A percentile compares a stretch with the other conserved stretches of the same genome.
These are phyloP conservation scores for Tolmerus cingulatus DNA, from an alignment of 2,888 invertebrate genomes.

Conservation along the genomic window DNA sequence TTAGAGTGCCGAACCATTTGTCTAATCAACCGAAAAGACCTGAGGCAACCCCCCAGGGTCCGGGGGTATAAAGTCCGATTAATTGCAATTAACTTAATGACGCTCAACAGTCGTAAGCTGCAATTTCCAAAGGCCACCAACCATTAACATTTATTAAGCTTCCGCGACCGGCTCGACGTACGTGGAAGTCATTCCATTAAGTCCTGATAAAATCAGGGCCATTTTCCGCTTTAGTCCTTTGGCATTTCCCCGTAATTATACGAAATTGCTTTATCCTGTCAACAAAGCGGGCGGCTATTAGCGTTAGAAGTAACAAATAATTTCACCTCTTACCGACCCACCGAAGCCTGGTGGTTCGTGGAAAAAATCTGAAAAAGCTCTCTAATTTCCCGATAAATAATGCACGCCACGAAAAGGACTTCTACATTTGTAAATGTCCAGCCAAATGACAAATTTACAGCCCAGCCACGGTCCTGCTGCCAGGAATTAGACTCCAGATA, in stretches of 20 bases:
- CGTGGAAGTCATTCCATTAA: neutral
- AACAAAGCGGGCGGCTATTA: neutral
- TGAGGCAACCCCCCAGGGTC: neutral
- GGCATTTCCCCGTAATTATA: neutral
- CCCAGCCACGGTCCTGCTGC: neutral
- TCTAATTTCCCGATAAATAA: neutral
- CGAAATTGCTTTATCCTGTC: neutral
- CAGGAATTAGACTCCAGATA: neutral
- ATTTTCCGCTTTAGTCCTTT: neutral
- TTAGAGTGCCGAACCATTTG: neutral
- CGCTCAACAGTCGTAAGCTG: neutral
- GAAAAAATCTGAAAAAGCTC: neutral
- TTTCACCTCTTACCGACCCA: neutral
- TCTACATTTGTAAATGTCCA: neutral
- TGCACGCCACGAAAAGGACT: neutral
- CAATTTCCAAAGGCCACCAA: neutral
- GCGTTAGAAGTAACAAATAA: neutral
- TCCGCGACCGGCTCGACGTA: neutral
- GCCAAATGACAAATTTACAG: neutral
- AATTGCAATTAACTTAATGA: neutral
- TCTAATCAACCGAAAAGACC: neutral
- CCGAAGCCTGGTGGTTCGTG: neutral
- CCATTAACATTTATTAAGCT: neutral
- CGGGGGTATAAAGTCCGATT: neutral
- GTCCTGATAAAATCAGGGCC: neutral